Conservation (phyloP, 2,888 invertebrate genomes). For the Megalurothrips usitatus region DNA sequence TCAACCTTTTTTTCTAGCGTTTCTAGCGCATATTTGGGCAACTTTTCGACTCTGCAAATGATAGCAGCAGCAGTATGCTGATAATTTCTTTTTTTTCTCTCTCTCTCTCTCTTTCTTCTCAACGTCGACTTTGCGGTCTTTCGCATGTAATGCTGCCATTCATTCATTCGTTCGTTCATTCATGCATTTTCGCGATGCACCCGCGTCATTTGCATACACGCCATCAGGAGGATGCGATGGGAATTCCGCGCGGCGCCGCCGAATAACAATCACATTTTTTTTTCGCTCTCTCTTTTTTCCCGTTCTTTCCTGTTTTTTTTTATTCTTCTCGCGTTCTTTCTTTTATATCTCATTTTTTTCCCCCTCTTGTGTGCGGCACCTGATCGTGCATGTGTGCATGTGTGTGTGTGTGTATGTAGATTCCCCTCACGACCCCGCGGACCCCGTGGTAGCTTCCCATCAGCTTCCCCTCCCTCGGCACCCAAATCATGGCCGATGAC, state of each 20-base stretch:
- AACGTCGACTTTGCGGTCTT: background rate
- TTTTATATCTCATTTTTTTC: background rate
- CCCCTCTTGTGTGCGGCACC: no score
- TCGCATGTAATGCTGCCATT: background rate
- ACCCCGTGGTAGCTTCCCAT: no score
- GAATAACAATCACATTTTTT: background rate
- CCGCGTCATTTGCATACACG: background rate
- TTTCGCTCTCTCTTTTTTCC: background rate
- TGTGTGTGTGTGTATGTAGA: no score
- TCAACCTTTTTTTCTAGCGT: background rate
- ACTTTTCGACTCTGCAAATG: no score
- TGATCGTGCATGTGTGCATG: no score
- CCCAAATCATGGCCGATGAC: constrained; percentile 14
- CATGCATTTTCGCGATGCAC: background rate
- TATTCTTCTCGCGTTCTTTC: background rate
- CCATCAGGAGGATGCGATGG: background rate
- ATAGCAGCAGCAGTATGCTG: no score
- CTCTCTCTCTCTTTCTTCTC: no score
- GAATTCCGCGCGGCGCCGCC: background rate
- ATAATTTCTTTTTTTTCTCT: no score
- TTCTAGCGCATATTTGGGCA: background rate
- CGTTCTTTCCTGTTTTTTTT: background rate
- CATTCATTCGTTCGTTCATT: no score
- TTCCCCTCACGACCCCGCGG: no score
- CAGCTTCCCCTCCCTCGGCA: no score